A percentile compares a stretch with the other conserved stretches of the same genome.
phyloP scores from a whole-genome alignment of 2,797 vertebrate species.

The Tenualosa ilisha region DNA sequence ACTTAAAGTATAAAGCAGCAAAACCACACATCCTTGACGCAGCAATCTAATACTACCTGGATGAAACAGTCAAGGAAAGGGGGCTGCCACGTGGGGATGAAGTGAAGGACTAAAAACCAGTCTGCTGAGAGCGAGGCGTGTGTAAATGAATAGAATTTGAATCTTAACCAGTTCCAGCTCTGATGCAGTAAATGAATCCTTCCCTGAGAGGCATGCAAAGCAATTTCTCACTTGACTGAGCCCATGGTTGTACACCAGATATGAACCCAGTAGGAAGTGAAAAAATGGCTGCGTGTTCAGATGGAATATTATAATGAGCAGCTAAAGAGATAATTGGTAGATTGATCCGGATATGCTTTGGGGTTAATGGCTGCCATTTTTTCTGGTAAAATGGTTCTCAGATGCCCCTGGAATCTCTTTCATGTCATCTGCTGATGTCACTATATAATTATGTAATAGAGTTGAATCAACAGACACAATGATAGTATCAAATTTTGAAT shows the following conservation, averaged over 20 bases:
- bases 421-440: slow-evolving; percentile 38
- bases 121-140: background rate
- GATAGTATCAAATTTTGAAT: background rate
- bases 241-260: slow-evolving; percentile 67
- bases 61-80: background rate
- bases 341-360: slow-evolving; percentile 57
- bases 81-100: background rate
- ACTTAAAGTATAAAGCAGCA: background rate
- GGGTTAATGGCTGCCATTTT: slow-evolving; percentile 59
- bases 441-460: background rate
- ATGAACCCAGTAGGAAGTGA: slow-evolving; percentile 55
- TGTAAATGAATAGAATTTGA: slow-evolving; percentile 58
- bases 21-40: background rate
- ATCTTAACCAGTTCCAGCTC: slow-evolving; percentile 53
- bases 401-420: slow-evolving; percentile 31
- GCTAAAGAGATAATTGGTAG: slow-evolving; percentile 59
- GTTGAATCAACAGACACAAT: background rate
- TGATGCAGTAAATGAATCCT: slow-evolving; percentile 65
- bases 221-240: slow-evolving; percentile 72
- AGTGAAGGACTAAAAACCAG: background rate
- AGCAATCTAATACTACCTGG: background rate
- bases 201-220: slow-evolving; percentile 66
- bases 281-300: slow-evolving; percentile 43
- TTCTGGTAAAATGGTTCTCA: slow-evolving; percentile 43
- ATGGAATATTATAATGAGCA: slow-evolving; percentile 55